Conservation (phyloP, 1,140 invertebrate genomes). For the Drosophila biarmipes region DNA sequence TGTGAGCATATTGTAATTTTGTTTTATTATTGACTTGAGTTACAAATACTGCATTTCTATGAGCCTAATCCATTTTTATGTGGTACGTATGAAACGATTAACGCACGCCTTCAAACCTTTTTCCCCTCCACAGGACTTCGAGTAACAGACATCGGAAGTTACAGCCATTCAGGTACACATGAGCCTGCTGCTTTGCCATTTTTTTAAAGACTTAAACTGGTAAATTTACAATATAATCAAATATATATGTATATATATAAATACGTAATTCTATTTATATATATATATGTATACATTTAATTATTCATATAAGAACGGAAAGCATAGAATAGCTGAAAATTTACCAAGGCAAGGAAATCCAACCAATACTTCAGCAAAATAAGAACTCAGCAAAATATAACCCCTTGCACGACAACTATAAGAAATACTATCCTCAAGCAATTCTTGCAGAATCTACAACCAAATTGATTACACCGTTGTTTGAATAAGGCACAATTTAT, state of each 20-base stretch:
- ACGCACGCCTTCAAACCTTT: neutral
- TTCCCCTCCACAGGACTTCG: conserved; percentile 90
- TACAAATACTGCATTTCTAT: no score
- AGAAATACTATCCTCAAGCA: conserved; percentile 5
- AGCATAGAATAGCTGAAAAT: conserved; percentile 18
- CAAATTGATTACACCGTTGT: conserved; percentile 16
- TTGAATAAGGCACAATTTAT: conserved; percentile 21
- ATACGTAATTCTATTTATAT: conserved; percentile 25
- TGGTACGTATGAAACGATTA: neutral
- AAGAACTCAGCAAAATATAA: conserved; percentile 1
- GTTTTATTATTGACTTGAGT: no score
- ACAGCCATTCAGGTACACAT: conserved; percentile 97
- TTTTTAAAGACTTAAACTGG: conserved; percentile 58
- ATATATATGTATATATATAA: conserved; percentile 30
- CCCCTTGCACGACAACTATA: neutral
- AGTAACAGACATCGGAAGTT: conserved; percentile 97
- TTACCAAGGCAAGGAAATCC: neutral
- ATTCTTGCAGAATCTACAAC: conserved; percentile 13
- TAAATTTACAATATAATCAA: conserved; percentile 41
- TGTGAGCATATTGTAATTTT: no score
- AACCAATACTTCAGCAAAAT: conserved; percentile 11
- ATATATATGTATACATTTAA: conserved; percentile 47
- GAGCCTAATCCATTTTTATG: neutral
- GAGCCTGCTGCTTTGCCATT: conserved; percentile 85
- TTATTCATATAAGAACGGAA: conserved; percentile 33